Evolutionary conservation across 2,888 invertebrate species (phyloP).

Genomic region (Pseudococcus longispinus): DNA sequence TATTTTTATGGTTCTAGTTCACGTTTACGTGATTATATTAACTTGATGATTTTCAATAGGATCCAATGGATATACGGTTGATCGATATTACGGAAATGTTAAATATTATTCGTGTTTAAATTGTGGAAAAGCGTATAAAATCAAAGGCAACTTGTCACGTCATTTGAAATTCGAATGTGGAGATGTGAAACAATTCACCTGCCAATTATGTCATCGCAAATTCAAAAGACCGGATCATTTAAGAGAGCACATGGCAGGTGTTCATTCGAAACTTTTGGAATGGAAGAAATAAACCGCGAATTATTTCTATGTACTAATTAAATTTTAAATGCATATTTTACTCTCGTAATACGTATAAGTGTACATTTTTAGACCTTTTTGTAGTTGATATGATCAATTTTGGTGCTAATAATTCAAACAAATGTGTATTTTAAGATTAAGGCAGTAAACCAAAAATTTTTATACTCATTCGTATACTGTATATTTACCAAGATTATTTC

Average conservation of each 20-base stretch:
- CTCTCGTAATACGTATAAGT: not conserved
- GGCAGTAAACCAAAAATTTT: no score
- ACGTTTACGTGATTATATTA: not conserved
- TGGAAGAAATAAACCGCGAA: constrained; percentile 28
- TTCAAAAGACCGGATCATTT: constrained; percentile 62
- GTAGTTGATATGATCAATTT: no score
- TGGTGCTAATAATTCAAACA: no score
- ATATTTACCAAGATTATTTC: no score
- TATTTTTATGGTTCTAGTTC: not conserved
- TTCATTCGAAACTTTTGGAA: constrained; percentile 25
- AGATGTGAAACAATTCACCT: constrained; percentile 66
- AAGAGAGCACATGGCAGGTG: constrained; percentile 61
- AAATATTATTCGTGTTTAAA: constrained; percentile 39
- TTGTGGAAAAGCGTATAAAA: constrained; percentile 60
- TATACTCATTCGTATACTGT: no score
- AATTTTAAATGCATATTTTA: not conserved
- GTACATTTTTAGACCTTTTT: not conserved
- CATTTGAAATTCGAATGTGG: constrained; percentile 63
- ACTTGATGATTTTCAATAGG: constrained; percentile 19
- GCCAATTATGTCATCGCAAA: constrained; percentile 58
- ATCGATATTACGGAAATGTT: constrained; percentile 22
- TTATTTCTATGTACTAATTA: not conserved
- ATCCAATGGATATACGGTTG: not conserved
- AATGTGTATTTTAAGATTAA: no score
- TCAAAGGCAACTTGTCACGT: constrained; percentile 60